Evolutionary conservation across 2,888 invertebrate genomes (phyloP).

Genomic region (Caenorhabditis sp.): DNA sequence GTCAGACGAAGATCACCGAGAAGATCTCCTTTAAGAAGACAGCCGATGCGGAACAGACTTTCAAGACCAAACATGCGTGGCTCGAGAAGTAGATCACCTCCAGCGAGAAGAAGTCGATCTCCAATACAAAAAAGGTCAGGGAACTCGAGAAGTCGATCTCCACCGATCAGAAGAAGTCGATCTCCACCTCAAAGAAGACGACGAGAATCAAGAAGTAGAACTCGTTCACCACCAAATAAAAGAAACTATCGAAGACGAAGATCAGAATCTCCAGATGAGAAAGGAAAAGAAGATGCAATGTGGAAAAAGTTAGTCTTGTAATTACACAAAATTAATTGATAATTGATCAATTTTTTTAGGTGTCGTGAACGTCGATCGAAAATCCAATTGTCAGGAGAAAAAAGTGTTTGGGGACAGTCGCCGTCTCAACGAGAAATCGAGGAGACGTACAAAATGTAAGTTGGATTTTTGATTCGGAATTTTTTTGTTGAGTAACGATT

Average conservation of each 20-base stretch:
- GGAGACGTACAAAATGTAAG: conserved; percentile 44
- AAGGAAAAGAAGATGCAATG: neutral
- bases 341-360: conserved; percentile 16
- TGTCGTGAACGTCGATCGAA: conserved; percentile 42
- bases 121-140: neutral
- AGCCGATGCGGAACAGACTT: neutral
- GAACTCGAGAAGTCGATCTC: neutral
- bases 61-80: neutral
- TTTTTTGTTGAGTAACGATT: neutral
- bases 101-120: neutral
- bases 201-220: conserved; percentile 1
- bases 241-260: conserved; percentile 21
- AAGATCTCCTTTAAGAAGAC: conserved; percentile 7
- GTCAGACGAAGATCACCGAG: neutral
- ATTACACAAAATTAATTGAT: too few relatives aligned
- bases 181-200: conserved; percentile 18
- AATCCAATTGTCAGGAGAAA: conserved; percentile 37
- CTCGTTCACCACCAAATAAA: conserved; percentile 16
- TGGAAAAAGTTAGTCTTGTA: neutral
- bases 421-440: conserved; percentile 53
- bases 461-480: neutral
- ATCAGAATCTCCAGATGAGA: conserved; percentile 4
- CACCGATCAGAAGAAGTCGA: conserved; percentile 5
- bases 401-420: conserved; percentile 48
- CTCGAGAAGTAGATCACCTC: neutral